Evolutionary conservation across 2,113 vertebrate species (phyloP).

Genomic region (Mobula birostris): DNA sequence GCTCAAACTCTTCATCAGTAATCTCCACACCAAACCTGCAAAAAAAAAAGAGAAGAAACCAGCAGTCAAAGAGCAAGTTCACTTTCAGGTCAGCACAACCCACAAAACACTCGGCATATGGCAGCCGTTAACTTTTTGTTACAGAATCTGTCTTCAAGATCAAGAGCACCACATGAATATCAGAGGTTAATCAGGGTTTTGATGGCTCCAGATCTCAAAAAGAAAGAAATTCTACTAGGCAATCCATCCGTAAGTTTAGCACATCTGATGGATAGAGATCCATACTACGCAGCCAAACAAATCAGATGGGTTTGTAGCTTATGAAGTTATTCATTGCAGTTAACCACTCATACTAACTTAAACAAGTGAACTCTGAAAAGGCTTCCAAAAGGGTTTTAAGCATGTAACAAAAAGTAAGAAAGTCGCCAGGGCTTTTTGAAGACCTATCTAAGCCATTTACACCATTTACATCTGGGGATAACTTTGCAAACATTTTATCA

Average conservation of each 20-base stretch:
- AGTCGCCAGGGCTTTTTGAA: not conserved
- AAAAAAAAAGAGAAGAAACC: constrained; percentile 54
- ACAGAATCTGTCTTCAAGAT: constrained; percentile 60
- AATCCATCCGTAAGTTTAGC: constrained; percentile 52
- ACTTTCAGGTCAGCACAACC: constrained; percentile 66
- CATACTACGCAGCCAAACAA: not conserved
- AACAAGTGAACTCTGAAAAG: constrained; percentile 73
- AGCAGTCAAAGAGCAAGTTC: constrained; percentile 62
- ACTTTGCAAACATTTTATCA: not conserved
- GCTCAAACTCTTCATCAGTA: constrained; percentile 75
- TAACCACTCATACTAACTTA: constrained; percentile 68
- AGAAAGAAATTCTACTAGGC: constrained; percentile 71
- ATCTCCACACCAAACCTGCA: constrained; percentile 66
- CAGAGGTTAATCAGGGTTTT: constrained; percentile 87
- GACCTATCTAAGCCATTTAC: not conserved
- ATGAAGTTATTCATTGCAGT: constrained; percentile 68
- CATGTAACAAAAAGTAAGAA: constrained; percentile 15
- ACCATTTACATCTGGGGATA: not conserved
- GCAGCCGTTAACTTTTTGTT: constrained; percentile 84
- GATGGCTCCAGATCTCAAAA: constrained; percentile 70
- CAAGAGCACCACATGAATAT: constrained; percentile 71
- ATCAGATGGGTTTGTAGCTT: constrained; percentile 21
- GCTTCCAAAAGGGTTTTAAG: constrained; percentile 54
- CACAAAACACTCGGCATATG: constrained; percentile 80
- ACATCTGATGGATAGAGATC: constrained; percentile 41